These are phyloP conservation scores for Leptopilina drosophilae DNA, from an alignment of 2,888 invertebrate species.

Conservation along the genomic window DNA sequence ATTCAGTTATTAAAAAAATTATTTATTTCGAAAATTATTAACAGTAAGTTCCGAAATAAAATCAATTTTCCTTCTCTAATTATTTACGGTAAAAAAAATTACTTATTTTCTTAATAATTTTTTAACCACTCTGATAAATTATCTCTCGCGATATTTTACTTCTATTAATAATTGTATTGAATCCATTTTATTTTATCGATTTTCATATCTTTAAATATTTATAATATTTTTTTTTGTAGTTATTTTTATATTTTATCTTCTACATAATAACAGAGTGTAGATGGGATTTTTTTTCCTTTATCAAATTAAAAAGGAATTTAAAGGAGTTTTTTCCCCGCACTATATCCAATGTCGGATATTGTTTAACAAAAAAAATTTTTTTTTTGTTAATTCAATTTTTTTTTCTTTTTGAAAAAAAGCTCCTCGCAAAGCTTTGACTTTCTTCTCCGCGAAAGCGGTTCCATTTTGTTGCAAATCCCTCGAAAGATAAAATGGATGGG, in stretches of 20 bases:
- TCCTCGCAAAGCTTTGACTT: background rate
- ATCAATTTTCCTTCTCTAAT: no score
- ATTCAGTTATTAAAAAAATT: no score
- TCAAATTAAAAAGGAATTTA: background rate
- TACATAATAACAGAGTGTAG: background rate
- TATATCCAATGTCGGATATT: background rate
- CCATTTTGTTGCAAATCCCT: slow-evolving; percentile 6
- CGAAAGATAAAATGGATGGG: slow-evolving; percentile 5
- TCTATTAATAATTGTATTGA: no score
- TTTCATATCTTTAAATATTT: background rate
- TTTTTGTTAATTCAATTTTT: background rate
- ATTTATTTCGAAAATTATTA: no score
- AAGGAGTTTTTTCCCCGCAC: background rate
- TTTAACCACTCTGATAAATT: no score
- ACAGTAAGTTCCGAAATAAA: no score
- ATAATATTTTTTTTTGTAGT: background rate
- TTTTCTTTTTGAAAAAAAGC: background rate
- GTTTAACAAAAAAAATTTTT: background rate
- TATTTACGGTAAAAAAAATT: no score
- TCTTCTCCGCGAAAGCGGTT: background rate
- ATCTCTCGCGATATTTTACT: no score
- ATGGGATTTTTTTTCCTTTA: background rate
- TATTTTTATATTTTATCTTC: background rate
- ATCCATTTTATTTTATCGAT: no score
- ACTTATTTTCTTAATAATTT: no score